Conservation (phyloP, 2,888 invertebrate genomes). For the Dryomyza anilis region DNA sequence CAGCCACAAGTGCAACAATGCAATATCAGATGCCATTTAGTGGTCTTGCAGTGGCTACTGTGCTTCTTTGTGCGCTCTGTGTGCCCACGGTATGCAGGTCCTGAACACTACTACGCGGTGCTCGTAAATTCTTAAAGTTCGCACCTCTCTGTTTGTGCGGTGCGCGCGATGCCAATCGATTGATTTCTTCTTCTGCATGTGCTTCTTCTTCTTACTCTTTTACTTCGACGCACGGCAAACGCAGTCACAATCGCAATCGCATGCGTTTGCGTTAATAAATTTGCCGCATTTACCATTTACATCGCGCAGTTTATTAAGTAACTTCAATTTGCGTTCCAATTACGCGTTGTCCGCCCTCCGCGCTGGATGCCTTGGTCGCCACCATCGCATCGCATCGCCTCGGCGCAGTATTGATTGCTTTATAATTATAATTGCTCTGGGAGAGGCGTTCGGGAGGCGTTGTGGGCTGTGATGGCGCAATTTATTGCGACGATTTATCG, state of each 20-base stretch:
- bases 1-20: constrained; percentile 24
- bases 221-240: too few relatives aligned
- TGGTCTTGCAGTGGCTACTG: constrained; percentile 18
- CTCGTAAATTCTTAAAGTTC: constrained; percentile 58
- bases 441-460: constrained; percentile 17
- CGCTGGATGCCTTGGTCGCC: constrained; percentile 6
- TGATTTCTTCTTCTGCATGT: constrained; percentile 40
- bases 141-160: constrained; percentile 57
- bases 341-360: constrained; percentile 45
- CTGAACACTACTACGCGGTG: background rate
- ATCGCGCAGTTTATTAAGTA: constrained; percentile 59
- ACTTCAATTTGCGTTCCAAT: constrained; percentile 59
- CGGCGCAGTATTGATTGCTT: constrained; percentile 50
- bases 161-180: constrained; percentile 47
- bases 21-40: constrained; percentile 23
- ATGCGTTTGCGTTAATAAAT: constrained; percentile 53
- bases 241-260: too few relatives aligned
- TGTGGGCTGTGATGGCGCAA: constrained; percentile 24
- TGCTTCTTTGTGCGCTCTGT: constrained; percentile 7
- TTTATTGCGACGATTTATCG: constrained; percentile 41
- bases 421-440: constrained; percentile 59
- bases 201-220: too few relatives aligned
- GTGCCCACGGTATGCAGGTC: background rate
- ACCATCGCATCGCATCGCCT: background rate
- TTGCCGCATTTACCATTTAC: constrained; percentile 58